Conservation (phyloP, 2,113 vertebrate species). For the Taxidea taxus region DNA sequence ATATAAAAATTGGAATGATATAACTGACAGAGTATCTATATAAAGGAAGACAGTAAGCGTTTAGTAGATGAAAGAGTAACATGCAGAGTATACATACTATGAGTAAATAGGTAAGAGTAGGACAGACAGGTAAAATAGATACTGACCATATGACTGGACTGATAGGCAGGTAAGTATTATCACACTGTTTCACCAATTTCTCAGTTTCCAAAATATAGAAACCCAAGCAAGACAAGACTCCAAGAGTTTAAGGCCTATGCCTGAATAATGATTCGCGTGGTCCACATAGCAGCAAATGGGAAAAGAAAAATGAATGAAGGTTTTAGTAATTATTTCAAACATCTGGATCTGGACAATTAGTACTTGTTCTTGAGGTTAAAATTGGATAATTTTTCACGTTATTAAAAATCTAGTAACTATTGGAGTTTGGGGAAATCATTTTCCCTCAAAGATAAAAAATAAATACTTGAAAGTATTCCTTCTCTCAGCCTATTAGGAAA, state of each 20-base stretch:
- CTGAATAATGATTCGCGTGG: constrained; percentile 26
- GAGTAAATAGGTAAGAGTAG: background rate
- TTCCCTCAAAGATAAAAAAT: background rate
- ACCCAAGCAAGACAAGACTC: background rate
- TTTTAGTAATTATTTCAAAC: constrained; percentile 70
- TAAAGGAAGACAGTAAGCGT: background rate
- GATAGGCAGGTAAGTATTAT: background rate
- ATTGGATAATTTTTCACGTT: constrained; percentile 14
- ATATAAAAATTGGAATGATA: background rate
- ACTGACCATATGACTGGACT: background rate
- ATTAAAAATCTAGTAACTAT: background rate
- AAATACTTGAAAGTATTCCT: background rate
- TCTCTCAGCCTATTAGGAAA: background rate
- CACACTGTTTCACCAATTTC: background rate
- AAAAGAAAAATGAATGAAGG: constrained; percentile 72
- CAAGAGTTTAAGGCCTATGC: background rate
- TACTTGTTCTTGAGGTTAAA: constrained; percentile 38
- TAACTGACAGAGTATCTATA: background rate
- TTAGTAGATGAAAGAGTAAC: background rate
- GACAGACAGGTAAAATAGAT: background rate
- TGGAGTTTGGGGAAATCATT: background rate
- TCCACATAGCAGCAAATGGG: constrained; percentile 39
- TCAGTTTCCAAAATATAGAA: background rate
- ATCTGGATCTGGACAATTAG: constrained; percentile 65
- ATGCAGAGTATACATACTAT: background rate